These are phyloP conservation scores for Paralichthys olivaceus DNA, from an alignment of 2,113 vertebrate genomes.

Conservation along the genomic window DNA sequence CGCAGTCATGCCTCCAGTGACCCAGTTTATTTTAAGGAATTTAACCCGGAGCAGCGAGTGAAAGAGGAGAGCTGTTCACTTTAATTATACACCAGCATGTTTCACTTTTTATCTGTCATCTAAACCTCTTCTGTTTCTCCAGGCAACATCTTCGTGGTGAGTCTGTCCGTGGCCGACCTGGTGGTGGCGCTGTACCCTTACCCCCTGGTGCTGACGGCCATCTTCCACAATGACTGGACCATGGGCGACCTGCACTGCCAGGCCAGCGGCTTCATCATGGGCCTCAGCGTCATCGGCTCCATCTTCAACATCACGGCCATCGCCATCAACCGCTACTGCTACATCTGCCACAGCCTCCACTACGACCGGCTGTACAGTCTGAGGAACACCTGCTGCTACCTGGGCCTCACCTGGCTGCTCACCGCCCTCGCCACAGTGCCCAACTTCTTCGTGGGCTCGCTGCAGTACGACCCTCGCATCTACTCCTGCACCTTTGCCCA, in stretches of 20 bases:
- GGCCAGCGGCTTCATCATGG: slow-evolving; percentile 84
- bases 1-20: slow-evolving; percentile 15
- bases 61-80: slow-evolving; percentile 5
- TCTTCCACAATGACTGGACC: slow-evolving; percentile 82
- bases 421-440: slow-evolving; percentile 80
- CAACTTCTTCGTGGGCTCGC: slow-evolving; percentile 82
- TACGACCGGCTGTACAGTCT: slow-evolving; percentile 82
- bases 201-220: slow-evolving; percentile 82
- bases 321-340: slow-evolving; percentile 82
- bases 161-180: slow-evolving; percentile 79
- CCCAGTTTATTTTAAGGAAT: slow-evolving; percentile 33
- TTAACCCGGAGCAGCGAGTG: slow-evolving; percentile 10
- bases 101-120: slow-evolving; percentile 26
- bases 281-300: slow-evolving; percentile 84
- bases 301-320: slow-evolving; percentile 82
- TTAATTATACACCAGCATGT: slow-evolving; percentile 23
- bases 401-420: slow-evolving; percentile 82
- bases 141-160: slow-evolving; percentile 87
- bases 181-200: slow-evolving; percentile 84
- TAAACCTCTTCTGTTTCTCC: slow-evolving; percentile 36
- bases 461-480: slow-evolving; percentile 83
- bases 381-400: slow-evolving; percentile 79
- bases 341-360: slow-evolving; percentile 80
- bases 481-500: slow-evolving; percentile 82
- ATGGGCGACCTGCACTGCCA: slow-evolving; percentile 84